Conservation (phyloP, 2,113 vertebrate genomes). For the Pangasianodon gigas region DNA sequence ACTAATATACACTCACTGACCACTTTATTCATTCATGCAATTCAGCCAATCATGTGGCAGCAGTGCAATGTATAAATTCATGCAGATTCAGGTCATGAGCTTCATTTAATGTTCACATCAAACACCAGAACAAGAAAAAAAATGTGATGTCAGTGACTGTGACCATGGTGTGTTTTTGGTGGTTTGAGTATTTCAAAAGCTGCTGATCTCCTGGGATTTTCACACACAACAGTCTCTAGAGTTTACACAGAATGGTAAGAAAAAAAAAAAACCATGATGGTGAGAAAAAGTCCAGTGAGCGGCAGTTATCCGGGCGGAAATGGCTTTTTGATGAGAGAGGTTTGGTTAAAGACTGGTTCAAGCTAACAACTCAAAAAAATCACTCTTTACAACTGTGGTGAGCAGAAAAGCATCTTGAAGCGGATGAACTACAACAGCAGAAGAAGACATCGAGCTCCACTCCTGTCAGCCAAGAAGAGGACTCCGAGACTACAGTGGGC, state of each 20-base stretch:
- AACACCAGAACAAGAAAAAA: not conserved
- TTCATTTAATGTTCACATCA: not conserved
- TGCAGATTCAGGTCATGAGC: too few species aligned
- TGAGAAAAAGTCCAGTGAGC: not conserved
- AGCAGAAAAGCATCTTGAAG: too few species aligned
- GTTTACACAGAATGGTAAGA: not conserved
- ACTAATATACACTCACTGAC: too few species aligned
- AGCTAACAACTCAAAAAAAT: not conserved
- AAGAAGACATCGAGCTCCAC: not conserved
- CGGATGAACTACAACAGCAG: too few species aligned
- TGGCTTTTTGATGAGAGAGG: not conserved
- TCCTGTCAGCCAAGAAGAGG: not conserved
- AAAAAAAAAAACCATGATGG: not conserved
- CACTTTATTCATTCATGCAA: too few species aligned
- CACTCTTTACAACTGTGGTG: not conserved
- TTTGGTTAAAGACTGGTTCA: not conserved
- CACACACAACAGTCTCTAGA: not conserved
- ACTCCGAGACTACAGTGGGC: not conserved
- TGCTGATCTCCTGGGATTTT: not conserved
- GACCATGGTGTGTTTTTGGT: not conserved
- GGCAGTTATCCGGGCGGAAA: too few species aligned
- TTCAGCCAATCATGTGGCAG: too few species aligned
- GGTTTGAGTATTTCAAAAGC: not conserved
- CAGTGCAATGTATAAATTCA: too few species aligned
- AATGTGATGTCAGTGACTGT: not conserved